Percentiles rank a stretch among this genome's conserved stretches.
Conservation (phyloP, 1,140 invertebrate genomes). For the Dendroctonus valens region DNA sequence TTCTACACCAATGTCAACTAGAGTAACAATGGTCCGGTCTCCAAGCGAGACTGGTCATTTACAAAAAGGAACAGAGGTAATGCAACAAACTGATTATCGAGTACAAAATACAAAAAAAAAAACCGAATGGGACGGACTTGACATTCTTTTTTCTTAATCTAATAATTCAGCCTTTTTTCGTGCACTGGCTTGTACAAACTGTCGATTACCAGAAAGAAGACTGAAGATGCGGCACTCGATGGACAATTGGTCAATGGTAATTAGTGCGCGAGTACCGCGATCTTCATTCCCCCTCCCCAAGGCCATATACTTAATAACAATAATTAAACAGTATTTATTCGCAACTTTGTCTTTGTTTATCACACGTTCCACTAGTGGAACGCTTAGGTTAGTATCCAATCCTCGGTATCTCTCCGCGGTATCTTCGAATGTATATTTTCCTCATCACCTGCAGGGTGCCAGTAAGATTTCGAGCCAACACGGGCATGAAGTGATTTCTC, state of each 20-base stretch:
- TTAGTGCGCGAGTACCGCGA: background rate
- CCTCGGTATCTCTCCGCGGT: too few species aligned
- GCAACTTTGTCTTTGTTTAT: slow-evolving; percentile 15
- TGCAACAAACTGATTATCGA: slow-evolving; percentile 6
- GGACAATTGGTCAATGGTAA: background rate
- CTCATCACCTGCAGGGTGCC: slow-evolving; percentile 70
- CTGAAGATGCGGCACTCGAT: background rate
- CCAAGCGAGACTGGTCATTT: slow-evolving; percentile 10
- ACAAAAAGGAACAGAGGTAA: slow-evolving; percentile 5
- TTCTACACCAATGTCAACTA: background rate
- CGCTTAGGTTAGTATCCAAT: too few species aligned
- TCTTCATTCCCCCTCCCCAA: background rate
- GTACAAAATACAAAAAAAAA: slow-evolving; percentile 32
- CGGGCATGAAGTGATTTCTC: slow-evolving; percentile 80
- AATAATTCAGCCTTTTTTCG: slow-evolving; percentile 25
- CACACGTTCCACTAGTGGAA: slow-evolving; percentile 9
- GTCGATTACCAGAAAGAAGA: slow-evolving; percentile 2
- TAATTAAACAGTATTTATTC: slow-evolving; percentile 18
- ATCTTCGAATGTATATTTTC: background rate
- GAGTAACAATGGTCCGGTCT: slow-evolving; percentile 18
- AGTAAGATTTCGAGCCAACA: slow-evolving; percentile 89
- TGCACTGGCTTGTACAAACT: slow-evolving; percentile 21
- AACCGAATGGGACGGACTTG: slow-evolving; percentile 24
- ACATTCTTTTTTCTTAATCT: slow-evolving; percentile 26
- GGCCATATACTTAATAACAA: slow-evolving; percentile 3